Percentiles rank a stretch among this genome's conserved stretches.
phyloP scores from a whole-genome alignment of 2,113 vertebrate genomes.

The Daboia siamensis region DNA sequence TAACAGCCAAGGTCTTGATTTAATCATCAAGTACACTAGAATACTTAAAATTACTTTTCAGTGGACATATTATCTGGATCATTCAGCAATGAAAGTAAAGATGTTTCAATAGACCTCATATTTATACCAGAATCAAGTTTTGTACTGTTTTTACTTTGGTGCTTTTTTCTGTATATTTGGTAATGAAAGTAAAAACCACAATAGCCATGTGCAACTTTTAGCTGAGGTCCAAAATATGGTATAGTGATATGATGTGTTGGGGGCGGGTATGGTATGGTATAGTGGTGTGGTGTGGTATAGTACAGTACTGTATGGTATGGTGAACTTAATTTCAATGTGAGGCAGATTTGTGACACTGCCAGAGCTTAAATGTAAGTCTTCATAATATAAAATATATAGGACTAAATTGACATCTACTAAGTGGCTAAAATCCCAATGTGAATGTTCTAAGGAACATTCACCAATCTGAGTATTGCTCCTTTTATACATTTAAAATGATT shows the following conservation, averaged over 20 bases:
- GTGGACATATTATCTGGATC: not conserved
- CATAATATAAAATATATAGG: not conserved
- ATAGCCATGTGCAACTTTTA: not conserved
- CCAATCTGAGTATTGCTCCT: not conserved
- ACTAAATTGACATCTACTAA: not conserved
- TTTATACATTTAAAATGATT: not conserved
- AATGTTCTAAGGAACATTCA: not conserved
- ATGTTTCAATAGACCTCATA: not conserved
- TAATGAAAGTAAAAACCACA: not conserved
- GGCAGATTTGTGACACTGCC: not conserved
- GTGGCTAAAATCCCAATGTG: not conserved
- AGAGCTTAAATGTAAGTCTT: not conserved
- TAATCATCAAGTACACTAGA: not conserved
- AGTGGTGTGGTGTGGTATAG: too few relatives aligned
- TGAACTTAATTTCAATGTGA: not conserved
- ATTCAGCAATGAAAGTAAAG: not conserved
- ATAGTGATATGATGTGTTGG: not conserved
- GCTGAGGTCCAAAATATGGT: not conserved
- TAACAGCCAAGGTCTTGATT: not conserved
- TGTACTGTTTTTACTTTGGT: not conserved
- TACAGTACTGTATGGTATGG: not conserved
- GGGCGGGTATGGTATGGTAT: not conserved
- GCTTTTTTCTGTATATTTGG: not conserved
- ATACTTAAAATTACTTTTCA: not conserved
- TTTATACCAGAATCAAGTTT: not conserved